phyloP scores from a whole-genome alignment of 2,797 vertebrate genomes.

The Centroberyx gerrardi region DNA sequence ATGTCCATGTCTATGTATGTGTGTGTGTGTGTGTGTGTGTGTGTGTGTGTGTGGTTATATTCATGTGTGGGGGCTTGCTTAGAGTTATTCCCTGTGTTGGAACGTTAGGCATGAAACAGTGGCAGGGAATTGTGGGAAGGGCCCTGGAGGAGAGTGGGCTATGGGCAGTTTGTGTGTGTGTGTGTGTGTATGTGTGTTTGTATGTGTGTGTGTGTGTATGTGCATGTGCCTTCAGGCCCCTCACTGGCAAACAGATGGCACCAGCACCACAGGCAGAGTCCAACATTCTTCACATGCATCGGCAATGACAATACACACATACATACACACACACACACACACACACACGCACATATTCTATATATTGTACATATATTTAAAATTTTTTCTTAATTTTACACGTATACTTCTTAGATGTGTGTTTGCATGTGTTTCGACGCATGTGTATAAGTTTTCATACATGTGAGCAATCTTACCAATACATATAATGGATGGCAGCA shows the following conservation, averaged over 20 bases:
- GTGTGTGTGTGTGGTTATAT: background rate
- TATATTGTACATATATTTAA: background rate
- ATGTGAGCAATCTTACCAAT: background rate
- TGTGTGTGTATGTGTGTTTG: slow-evolving; percentile 20
- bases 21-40: background rate
- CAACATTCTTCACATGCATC: slow-evolving; percentile 66
- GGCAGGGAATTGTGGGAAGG: slow-evolving; percentile 38
- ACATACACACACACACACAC: slow-evolving; percentile 4
- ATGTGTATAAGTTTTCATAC: background rate
- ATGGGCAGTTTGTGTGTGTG: slow-evolving; percentile 21
- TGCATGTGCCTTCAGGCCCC: slow-evolving; percentile 63
- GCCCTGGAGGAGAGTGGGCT: slow-evolving; percentile 53
- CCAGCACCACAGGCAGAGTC: slow-evolving; percentile 68
- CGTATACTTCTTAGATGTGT: background rate
- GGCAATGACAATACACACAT: slow-evolving; percentile 50
- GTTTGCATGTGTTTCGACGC: background rate
- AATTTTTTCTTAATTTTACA: too few relatives aligned
- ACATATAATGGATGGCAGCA: too few relatives aligned
- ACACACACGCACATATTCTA: slow-evolving; percentile 8
- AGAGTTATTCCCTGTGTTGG: slow-evolving; percentile 30
- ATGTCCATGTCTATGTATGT: background rate
- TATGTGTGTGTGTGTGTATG: slow-evolving; percentile 27
- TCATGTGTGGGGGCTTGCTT: slow-evolving; percentile 14
- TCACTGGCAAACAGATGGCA: slow-evolving; percentile 79
- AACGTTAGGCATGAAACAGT: slow-evolving; percentile 26